Base-by-base conservation (phyloP, 2,888 invertebrate genomes). In the Leptinotarsa tumamoca region DNA sequence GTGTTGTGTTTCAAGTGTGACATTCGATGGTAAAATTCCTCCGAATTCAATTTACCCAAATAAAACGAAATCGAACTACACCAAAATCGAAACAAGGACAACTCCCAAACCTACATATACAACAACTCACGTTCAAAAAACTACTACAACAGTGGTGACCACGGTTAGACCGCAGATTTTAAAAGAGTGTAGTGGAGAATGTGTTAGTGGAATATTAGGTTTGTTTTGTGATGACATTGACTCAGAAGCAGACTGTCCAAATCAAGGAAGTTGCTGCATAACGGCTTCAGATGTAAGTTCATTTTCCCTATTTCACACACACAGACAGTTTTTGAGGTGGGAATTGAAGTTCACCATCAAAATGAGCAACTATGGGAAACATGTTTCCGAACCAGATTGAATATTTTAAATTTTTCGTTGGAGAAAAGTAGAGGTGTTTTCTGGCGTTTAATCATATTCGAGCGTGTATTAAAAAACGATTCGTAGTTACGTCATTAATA, bases 191-290 rank as follows among this genome's bases (percentile, higher is more conserved):
- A 90, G 91, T 67, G 97, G 97, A 1, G 95, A 96, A 85, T 97
- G 97, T 88, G 94, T 95, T 82, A 94, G 93, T 76, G 94, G 94
- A 0, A 89, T 97, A 54, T 93, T 96, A 85, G 94, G 95, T 13
- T 89, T 96, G 71, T 93, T 97, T 81, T 97, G 97, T 86, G 96
- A 96, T 84, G 94, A 94, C 83, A 93, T 96, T 72, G 96, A 97
- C 84, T 90, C 93, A 3, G 93, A 94, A 1, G 96, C 95, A 0
- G 90, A 90, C 74, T 96, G 96, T 84, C 93, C 94, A 0, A 92
- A 92, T 18, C 94, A 94, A 33, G 94, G 93, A 23, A 93, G 93
- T 71, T 97, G 96, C 87, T 97, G 97, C 86, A 90, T 96, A 80
- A 93, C 92, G 0, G 90, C 91, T 72, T 87, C 90, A 51, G 63